Evolutionary conservation across 2,113 vertebrate genomes (phyloP).

Genomic region (Muscicapa adusta): DNA sequence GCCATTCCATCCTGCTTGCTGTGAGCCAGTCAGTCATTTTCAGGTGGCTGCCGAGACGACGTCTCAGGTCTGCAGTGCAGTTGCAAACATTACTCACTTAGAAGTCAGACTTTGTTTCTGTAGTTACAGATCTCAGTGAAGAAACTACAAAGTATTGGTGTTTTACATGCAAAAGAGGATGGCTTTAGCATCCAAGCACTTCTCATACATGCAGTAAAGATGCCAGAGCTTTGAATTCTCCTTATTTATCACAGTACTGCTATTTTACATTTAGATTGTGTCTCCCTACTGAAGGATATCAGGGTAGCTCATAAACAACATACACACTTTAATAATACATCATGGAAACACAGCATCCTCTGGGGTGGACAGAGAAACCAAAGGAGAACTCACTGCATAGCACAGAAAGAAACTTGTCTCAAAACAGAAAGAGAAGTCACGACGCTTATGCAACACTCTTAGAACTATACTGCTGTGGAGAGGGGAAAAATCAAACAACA

Average conservation of each 20-base stretch:
- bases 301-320: conserved; percentile 21
- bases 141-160: not conserved
- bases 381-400: not conserved
- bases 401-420: not conserved
- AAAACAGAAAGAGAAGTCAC: not conserved
- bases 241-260: not conserved
- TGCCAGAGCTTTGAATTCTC: not conserved
- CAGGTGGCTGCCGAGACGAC: not conserved
- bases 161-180: conserved; percentile 5
- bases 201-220: not conserved
- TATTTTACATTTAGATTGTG: conserved; percentile 23
- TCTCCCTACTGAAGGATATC: not conserved
- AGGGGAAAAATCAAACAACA: not conserved
- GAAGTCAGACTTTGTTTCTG: conserved; percentile 9
- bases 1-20: not conserved
- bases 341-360: not conserved
- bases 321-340: conserved; percentile 13
- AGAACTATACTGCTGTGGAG: not conserved
- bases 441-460: not conserved
- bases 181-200: not conserved
- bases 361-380: not conserved
- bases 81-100: not conserved
- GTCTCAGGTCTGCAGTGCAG: not conserved
- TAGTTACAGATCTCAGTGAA: not conserved
- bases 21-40: not conserved